Percentiles rank a stretch among this genome's conserved stretches.
Evolutionary conservation across 2,113 vertebrate species (phyloP).

Genomic region (Alexandromys fortis): DNA sequence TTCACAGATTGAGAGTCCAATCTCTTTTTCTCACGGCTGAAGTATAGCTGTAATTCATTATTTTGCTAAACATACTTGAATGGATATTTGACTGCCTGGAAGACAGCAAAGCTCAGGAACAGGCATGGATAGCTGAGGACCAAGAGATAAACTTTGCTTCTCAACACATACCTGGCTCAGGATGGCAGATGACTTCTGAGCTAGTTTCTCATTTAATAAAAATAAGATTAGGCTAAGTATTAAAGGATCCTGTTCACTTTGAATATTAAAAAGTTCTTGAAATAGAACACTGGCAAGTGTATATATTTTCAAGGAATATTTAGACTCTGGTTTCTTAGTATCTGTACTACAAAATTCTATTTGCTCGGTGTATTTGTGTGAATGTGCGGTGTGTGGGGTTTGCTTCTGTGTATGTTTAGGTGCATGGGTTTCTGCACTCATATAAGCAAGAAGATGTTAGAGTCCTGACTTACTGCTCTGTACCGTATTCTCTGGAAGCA

Average conservation of each 20-base stretch:
- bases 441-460: background rate
- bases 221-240: background rate
- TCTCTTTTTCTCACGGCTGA: background rate
- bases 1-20: background rate
- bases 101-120: background rate
- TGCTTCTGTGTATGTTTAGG: background rate
- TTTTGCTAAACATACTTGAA: background rate
- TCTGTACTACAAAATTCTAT: background rate
- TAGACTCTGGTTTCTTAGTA: background rate
- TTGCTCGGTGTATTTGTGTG: background rate
- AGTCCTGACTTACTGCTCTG: background rate
- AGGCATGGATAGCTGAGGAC: background rate
- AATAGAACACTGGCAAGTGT: background rate
- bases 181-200: background rate
- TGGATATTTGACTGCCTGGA: background rate
- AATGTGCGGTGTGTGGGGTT: background rate
- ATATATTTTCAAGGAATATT: background rate
- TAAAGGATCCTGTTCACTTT: background rate
- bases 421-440: background rate
- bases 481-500: background rate
- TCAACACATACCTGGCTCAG: background rate
- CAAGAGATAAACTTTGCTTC: background rate
- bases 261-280: background rate
- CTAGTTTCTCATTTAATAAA: constrained; percentile 10
- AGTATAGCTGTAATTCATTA: background rate